phyloP scores from a whole-genome alignment of 2,888 invertebrate genomes.

The Therioaphis trifolii region DNA sequence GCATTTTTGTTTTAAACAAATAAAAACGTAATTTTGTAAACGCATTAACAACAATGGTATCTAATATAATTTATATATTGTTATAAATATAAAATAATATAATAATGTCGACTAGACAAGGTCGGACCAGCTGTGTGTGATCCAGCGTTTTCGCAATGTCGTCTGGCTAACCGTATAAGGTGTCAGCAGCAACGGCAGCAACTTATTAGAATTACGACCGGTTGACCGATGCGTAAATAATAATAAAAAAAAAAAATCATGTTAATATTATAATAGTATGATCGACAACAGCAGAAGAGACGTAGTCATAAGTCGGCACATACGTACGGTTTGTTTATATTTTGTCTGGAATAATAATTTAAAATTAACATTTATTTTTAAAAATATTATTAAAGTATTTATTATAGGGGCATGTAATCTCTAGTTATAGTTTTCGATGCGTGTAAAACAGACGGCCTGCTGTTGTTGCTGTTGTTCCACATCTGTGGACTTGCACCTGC shows the following conservation, averaged over 20 bases:
- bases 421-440: not conserved
- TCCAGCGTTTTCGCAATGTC: constrained; percentile 53
- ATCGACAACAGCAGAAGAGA: not conserved
- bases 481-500: constrained; percentile 56
- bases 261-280: constrained; percentile 34
- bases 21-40: constrained; percentile 8
- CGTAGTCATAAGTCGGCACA: not conserved
- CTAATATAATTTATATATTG: constrained; percentile 4
- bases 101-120: constrained; percentile 46
- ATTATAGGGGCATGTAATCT: not conserved
- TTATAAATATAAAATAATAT: constrained; percentile 12
- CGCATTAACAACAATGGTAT: constrained; percentile 11
- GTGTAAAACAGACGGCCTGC: constrained; percentile 40
- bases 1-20: not conserved
- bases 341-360: constrained; percentile 31
- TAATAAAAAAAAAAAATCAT: not conserved
- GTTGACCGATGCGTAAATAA: constrained; percentile 30
- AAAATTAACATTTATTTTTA: constrained; percentile 2
- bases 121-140: constrained; percentile 41
- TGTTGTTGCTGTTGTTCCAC: constrained; percentile 27
- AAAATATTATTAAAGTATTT: not conserved
- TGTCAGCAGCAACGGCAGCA: constrained; percentile 25
- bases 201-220: constrained; percentile 29
- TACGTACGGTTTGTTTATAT: not conserved
- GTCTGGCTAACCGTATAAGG: constrained; percentile 54